phyloP scores from a whole-genome alignment of 2,113 vertebrate genomes.

The Coreoperca whiteheadi region DNA sequence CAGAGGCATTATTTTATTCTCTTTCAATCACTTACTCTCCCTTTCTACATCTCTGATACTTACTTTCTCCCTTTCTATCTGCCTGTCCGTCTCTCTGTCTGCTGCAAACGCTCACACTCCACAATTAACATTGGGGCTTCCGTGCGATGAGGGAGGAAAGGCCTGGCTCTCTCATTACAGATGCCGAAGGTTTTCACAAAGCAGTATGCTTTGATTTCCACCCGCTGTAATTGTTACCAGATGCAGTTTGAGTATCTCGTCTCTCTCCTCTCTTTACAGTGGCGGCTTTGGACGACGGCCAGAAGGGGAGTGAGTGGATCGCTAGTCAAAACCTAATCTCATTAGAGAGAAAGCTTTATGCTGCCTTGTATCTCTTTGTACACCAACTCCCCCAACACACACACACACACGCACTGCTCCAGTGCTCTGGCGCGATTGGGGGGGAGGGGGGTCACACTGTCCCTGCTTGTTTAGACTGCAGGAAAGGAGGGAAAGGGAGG shows the following conservation, averaged over 20 bases:
- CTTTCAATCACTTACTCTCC: constrained; percentile 36
- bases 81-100: constrained; percentile 5
- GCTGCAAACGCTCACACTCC: constrained; percentile 53
- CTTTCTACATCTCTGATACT: constrained; percentile 39
- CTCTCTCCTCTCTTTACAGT: constrained; percentile 74
- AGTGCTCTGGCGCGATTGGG: constrained; percentile 42
- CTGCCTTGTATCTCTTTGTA: constrained; percentile 79
- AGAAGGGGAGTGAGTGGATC: constrained; percentile 78
- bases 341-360: constrained; percentile 82
- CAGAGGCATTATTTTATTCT: constrained; percentile 58
- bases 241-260: constrained; percentile 84
- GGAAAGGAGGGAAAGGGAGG: constrained; percentile 36
- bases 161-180: constrained; percentile 76
- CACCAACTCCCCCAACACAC: constrained; percentile 52
- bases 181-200: constrained; percentile 79
- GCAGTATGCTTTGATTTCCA: constrained; percentile 78
- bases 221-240: constrained; percentile 85
- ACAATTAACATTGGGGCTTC: constrained; percentile 76
- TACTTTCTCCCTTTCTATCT: constrained; percentile 33
- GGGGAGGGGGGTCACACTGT: constrained; percentile 59
- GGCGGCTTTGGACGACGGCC: constrained; percentile 78
- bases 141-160: constrained; percentile 67
- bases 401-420: constrained; percentile 14
- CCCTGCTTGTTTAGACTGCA: constrained; percentile 72
- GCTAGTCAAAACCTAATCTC: constrained; percentile 83